These are phyloP conservation scores for Plutomurus gul DNA, from an alignment of 1,140 invertebrate genomes.

Conservation along the genomic window DNA sequence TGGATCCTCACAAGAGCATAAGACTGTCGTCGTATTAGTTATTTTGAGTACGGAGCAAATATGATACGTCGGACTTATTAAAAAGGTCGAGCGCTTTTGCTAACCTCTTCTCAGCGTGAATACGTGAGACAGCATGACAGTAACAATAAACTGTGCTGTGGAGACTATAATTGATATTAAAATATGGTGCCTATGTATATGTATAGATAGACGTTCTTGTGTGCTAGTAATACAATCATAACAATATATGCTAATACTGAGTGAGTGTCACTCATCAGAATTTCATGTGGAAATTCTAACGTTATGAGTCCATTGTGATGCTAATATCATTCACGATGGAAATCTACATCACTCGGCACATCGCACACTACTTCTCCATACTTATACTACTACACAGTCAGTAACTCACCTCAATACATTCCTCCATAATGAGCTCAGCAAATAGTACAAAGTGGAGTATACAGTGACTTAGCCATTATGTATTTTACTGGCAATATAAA, in stretches of 20 bases:
- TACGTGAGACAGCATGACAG: conserved; percentile 3
- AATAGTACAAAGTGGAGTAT: too few species aligned
- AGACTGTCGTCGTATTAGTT: too few species aligned
- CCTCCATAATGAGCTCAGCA: too few species aligned
- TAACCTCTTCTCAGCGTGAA: background rate
- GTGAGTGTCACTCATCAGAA: background rate
- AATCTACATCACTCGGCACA: conserved; percentile 1
- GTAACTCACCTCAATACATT: background rate
- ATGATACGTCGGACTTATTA: too few species aligned
- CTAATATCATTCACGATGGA: conserved; percentile 16
- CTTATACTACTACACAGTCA: background rate
- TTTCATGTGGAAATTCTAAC: conserved; percentile 11
- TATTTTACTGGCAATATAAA: background rate
- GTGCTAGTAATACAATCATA: conserved; percentile 13
- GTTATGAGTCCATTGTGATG: conserved; percentile 4
- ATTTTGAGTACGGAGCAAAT: too few species aligned
- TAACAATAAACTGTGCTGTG: conserved; percentile 6
- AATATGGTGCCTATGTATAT: too few species aligned
- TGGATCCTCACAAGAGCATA: too few species aligned
- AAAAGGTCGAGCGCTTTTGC: too few species aligned
- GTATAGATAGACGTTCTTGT: background rate
- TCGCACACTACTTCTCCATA: too few species aligned
- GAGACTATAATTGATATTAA: conserved; percentile 19
- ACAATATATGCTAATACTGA: conserved; percentile 7
- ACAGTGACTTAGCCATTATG: too few species aligned